phyloP scores from a whole-genome alignment of 2,113 vertebrate genomes.

The Egretta garzetta region DNA sequence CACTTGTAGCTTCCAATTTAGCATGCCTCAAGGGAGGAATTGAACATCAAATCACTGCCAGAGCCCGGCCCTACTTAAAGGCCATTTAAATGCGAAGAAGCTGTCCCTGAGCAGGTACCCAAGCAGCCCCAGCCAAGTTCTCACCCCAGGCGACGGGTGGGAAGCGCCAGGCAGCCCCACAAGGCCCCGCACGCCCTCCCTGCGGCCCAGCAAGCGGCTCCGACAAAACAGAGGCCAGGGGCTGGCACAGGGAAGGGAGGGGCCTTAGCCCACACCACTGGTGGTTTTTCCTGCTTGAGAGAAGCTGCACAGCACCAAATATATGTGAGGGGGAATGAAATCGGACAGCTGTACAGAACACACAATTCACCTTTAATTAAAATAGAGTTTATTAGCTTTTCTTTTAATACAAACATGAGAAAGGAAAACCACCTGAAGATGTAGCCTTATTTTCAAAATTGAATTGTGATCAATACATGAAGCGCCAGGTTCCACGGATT shows the following conservation, averaged over 20 bases:
- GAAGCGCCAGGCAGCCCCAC: background rate
- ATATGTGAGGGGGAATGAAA: background rate
- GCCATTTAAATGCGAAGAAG: background rate
- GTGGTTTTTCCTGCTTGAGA: background rate
- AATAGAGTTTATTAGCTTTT: conserved; percentile 87
- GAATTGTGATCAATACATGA: conserved; percentile 74
- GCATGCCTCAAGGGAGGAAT: background rate
- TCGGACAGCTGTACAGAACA: conserved; percentile 41
- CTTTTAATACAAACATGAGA: conserved; percentile 85
- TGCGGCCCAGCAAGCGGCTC: accelerated
- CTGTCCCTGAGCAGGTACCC: background rate
- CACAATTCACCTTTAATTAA: conserved; percentile 77
- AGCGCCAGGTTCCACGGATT: conserved; percentile 68
- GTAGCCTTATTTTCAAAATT: conserved; percentile 79
- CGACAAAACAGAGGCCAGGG: accelerated
- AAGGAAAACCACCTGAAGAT: conserved; percentile 81
- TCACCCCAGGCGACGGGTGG: background rate
- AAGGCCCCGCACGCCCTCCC: background rate
- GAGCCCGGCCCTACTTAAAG: background rate
- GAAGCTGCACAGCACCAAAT: background rate
- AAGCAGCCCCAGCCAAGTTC: accelerated
- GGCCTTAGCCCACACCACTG: background rate
- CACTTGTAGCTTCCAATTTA: background rate
- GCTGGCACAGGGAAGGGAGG: background rate
- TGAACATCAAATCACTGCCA: background rate